phyloP scores from a whole-genome alignment of 2,888 invertebrate species.

The Laothoe populi region DNA sequence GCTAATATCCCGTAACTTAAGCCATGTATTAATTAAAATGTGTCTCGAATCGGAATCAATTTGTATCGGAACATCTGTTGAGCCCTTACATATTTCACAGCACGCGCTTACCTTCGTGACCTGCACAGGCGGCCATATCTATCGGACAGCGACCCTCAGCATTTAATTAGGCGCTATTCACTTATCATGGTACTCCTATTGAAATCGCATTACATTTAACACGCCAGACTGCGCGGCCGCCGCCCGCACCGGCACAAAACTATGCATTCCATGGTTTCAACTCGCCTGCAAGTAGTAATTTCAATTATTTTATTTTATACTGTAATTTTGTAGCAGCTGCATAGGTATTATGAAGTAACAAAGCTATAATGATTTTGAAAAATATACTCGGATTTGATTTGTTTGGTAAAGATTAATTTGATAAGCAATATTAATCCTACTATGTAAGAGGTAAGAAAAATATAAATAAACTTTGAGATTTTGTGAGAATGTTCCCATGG shows the following conservation, averaged over 20 bases:
- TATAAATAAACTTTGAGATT: not conserved
- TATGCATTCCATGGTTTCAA: slow-evolving; percentile 48
- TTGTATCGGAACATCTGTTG: slow-evolving; percentile 67
- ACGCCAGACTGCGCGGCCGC: slow-evolving; percentile 62
- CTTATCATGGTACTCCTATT: slow-evolving; percentile 72
- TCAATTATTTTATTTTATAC: no score
- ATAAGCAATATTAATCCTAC: not conserved
- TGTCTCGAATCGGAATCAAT: slow-evolving; percentile 8
- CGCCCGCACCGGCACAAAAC: slow-evolving; percentile 46
- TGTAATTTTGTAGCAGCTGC: no score
- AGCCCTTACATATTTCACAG: slow-evolving; percentile 41
- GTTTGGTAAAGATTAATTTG: not conserved
- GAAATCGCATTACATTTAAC: slow-evolving; percentile 68
- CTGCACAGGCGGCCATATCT: slow-evolving; percentile 58
- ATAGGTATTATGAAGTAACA: no score
- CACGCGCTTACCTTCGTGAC: slow-evolving; percentile 63
- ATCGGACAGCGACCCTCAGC: slow-evolving; percentile 64
- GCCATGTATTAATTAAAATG: not conserved
- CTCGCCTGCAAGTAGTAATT: not conserved
- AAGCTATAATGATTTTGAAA: no score
- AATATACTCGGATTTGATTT: not conserved
- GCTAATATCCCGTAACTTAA: not conserved
- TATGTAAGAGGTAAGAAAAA: not conserved
- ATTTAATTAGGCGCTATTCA: slow-evolving; percentile 80
- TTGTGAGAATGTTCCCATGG: not conserved